phyloP scores from a whole-genome alignment of 1,140 invertebrate genomes.

The Agraylea sexmaculata region DNA sequence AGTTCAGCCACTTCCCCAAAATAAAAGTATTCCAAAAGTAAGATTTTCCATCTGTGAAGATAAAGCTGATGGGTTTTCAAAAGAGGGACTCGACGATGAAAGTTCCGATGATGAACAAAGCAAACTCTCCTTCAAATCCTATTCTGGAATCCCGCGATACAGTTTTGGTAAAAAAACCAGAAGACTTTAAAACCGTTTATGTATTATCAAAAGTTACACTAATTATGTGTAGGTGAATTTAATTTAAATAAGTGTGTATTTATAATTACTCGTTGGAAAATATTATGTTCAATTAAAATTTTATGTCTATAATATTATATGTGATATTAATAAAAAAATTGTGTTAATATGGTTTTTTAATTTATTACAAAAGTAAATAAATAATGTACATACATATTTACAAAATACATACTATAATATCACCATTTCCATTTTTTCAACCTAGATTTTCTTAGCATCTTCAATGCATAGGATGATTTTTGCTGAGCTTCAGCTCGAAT shows the following conservation, averaged over 20 bases:
- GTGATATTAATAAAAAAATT: no score
- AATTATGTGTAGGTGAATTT: no score
- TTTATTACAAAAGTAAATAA: no score
- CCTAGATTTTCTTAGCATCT: constrained; percentile 41
- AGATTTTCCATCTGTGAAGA: constrained; percentile 13
- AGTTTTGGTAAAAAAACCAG: neutral
- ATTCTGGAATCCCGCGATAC: no score
- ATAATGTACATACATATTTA: no score
- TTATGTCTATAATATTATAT: no score
- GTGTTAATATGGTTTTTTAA: no score
- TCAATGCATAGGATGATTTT: constrained; percentile 38
- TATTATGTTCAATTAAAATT: no score
- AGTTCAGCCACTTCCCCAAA: constrained; percentile 12
- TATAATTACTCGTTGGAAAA: no score
- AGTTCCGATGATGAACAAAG: constrained; percentile 9
- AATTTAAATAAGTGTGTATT: no score
- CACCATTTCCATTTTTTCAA: constrained; percentile 32
- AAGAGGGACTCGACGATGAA: neutral
- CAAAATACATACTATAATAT: neutral
- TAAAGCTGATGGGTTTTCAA: neutral
- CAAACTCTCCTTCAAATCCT: no score
- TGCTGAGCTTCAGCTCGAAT: constrained; percentile 40
- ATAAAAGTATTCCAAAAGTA: constrained; percentile 8
- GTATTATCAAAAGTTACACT: neutral
- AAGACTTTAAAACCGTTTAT: neutral